These are phyloP conservation scores for Microdon myrmicae DNA, from an alignment of 2,888 invertebrate genomes.

Conservation along the genomic window DNA sequence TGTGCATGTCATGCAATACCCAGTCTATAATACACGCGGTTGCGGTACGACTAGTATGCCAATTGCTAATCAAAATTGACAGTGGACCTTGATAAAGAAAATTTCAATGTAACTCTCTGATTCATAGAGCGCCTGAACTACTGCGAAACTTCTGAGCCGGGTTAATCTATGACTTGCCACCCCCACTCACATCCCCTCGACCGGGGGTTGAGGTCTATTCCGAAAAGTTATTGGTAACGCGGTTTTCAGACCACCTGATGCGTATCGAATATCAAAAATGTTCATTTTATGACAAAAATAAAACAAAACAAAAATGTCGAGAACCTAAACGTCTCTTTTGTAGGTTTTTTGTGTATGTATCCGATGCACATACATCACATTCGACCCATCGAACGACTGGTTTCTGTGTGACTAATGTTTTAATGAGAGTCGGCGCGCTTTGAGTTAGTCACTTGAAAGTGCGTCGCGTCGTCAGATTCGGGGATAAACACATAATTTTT, in stretches of 20 bases:
- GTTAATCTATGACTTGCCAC: background rate
- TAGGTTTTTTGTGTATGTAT: slow-evolving; percentile 8
- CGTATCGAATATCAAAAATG: slow-evolving; percentile 38
- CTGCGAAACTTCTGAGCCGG: slow-evolving; percentile 9
- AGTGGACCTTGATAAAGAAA: slow-evolving; percentile 45
- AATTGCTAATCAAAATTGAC: slow-evolving; percentile 48
- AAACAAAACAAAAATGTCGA: too few species aligned
- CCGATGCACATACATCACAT: background rate
- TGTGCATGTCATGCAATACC: slow-evolving; percentile 15
- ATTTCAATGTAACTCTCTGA: slow-evolving; percentile 41
- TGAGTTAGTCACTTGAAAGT: slow-evolving; percentile 20
- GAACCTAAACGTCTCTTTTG: too few species aligned
- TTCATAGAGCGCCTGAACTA: slow-evolving; percentile 14
- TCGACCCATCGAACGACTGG: background rate
- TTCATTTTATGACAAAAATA: too few species aligned
- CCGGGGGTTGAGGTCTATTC: slow-evolving; percentile 32
- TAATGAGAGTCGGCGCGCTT: slow-evolving; percentile 29
- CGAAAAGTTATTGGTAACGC: slow-evolving; percentile 13
- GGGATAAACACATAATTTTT: slow-evolving; percentile 18
- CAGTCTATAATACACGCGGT: slow-evolving; percentile 2
- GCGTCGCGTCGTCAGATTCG: slow-evolving; percentile 5
- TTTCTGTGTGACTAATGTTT: slow-evolving; percentile 36
- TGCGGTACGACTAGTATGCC: slow-evolving; percentile 36
- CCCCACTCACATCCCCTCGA: slow-evolving; percentile 4
- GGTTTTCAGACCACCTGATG: slow-evolving; percentile 13